phyloP scores from a whole-genome alignment of 2,888 invertebrate species.

The Geotrupes spiniger region DNA sequence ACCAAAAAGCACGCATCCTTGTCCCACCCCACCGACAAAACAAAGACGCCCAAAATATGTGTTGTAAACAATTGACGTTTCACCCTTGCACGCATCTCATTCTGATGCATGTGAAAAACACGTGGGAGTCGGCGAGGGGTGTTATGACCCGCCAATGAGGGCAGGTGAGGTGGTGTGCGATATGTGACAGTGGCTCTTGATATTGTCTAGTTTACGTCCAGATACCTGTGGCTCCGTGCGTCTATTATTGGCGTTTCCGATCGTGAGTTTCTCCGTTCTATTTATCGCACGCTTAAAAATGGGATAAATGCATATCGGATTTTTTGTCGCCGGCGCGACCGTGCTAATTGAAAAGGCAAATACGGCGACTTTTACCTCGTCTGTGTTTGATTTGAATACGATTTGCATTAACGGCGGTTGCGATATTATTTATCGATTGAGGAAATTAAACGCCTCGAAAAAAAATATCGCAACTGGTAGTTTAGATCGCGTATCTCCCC shows the following conservation, averaged over 20 bases:
- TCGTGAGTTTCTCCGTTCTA: no score
- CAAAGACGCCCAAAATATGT: conserved; percentile 9
- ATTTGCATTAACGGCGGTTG: no score
- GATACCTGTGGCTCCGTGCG: conserved; percentile 32
- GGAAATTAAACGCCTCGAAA: no score
- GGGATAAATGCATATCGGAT: no score
- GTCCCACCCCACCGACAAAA: background rate
- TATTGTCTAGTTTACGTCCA: conserved; percentile 37
- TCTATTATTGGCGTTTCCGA: conserved; percentile 22
- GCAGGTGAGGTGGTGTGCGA: conserved; percentile 41
- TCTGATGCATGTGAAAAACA: conserved; percentile 3
- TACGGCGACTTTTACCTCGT: no score
- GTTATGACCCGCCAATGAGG: conserved; percentile 39
- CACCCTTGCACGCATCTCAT: conserved; percentile 16
- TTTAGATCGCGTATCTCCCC: no score
- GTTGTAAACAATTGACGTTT: conserved; percentile 31
- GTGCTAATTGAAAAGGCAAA: no score
- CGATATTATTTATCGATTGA: no score
- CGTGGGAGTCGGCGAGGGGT: conserved; percentile 11
- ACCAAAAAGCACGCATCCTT: conserved; percentile 5
- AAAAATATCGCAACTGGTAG: no score
- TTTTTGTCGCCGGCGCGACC: no score
- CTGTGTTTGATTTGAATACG: no score
- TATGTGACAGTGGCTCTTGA: conserved; percentile 38
- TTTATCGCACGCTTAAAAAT: no score